phyloP scores from a whole-genome alignment of 2,113 vertebrate genomes.

The Charina bottae region DNA sequence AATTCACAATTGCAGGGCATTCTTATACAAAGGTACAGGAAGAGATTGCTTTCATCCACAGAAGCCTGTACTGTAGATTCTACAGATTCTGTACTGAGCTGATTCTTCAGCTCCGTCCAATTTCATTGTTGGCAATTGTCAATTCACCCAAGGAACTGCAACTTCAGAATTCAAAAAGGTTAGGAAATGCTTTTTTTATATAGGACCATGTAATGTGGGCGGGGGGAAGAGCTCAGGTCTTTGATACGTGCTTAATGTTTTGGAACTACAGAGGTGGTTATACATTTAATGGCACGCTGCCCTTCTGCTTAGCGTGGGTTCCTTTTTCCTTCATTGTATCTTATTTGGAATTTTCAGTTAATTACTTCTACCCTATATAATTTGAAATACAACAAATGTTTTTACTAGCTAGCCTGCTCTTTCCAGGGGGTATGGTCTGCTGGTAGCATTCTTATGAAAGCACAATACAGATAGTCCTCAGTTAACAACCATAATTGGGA shows the following conservation, averaged over 20 bases:
- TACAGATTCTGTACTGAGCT: background rate
- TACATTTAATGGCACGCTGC: conserved; percentile 10
- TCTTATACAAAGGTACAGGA: background rate
- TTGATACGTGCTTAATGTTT: conserved; percentile 49
- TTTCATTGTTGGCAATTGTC: background rate
- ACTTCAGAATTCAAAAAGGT: background rate
- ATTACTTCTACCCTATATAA: conserved; percentile 29
- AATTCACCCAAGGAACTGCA: conserved; percentile 49
- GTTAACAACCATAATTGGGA: background rate
- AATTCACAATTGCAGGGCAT: background rate
- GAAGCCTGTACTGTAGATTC: background rate
- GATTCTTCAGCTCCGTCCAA: background rate
- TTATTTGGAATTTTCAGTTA: conserved; percentile 44
- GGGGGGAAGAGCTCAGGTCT: conserved; percentile 18
- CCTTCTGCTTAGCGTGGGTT: conserved; percentile 35
- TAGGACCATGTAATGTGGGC: background rate
- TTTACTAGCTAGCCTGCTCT: background rate
- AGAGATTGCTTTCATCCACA: background rate
- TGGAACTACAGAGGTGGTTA: conserved; percentile 42
- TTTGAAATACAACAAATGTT: conserved; percentile 11
- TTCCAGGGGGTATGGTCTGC: background rate
- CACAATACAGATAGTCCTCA: background rate
- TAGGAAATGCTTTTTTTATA: conserved; percentile 37
- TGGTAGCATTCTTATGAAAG: background rate
- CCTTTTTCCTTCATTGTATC: conserved; percentile 20